These are phyloP conservation scores for Brachyhypopomus occidentalis DNA, from an alignment of 2,113 vertebrate genomes.

Conservation along the genomic window DNA sequence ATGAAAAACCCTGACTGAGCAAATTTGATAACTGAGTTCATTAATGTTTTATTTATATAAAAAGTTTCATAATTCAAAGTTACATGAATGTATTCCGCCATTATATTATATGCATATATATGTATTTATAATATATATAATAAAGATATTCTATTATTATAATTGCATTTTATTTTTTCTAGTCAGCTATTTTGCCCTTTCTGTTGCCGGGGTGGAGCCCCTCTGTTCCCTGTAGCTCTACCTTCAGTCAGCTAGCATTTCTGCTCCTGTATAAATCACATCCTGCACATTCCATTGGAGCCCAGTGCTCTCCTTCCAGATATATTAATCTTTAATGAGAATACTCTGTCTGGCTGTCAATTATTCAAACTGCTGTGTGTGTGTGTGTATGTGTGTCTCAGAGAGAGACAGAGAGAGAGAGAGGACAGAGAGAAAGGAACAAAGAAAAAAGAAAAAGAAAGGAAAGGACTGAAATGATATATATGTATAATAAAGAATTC, in stretches of 20 bases:
- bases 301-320: slow-evolving; percentile 18
- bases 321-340: slow-evolving; percentile 22
- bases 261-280: slow-evolving; percentile 2
- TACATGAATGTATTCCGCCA: background rate
- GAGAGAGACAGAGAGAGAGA: too few species aligned
- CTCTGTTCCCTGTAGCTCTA: background rate
- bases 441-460: too few species aligned
- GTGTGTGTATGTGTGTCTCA: background rate
- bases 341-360: slow-evolving; percentile 30
- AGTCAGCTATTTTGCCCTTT: background rate
- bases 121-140: too few species aligned
- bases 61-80: background rate
- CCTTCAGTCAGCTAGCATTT: background rate
- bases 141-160: too few species aligned
- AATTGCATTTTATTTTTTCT: too few species aligned
- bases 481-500: slow-evolving; percentile 20
- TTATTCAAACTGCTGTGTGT: slow-evolving; percentile 28
- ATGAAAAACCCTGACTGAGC: too few species aligned
- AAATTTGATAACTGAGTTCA: background rate
- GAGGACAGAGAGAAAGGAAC: background rate
- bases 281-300: background rate
- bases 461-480: background rate
- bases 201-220: background rate
- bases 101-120: too few species aligned
- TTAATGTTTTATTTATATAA: background rate